These are phyloP conservation scores for Mixornis gularis DNA, from an alignment of 2,113 vertebrate species.

Conservation along the genomic window DNA sequence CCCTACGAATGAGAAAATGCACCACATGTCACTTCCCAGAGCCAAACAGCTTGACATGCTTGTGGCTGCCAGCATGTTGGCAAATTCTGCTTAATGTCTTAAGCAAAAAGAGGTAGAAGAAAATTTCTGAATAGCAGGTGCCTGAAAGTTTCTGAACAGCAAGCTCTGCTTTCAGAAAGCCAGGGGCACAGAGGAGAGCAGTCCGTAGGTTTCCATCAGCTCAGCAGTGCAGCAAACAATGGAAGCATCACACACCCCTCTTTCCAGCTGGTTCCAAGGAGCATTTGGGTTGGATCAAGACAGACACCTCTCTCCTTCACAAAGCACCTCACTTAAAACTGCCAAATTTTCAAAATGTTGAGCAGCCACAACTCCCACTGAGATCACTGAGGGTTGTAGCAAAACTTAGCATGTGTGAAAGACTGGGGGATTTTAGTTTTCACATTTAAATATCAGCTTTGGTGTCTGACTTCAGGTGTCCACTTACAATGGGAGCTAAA, in stretches of 20 bases:
- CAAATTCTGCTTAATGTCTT: neutral
- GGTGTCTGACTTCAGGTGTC: neutral
- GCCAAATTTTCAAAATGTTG: neutral
- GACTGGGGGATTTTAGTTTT: neutral
- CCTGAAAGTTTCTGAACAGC: neutral
- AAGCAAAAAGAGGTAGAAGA: neutral
- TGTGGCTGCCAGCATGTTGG: neutral
- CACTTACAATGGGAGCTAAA: neutral
- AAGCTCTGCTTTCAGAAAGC: neutral
- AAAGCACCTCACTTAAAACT: neutral
- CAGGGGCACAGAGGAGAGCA: neutral
- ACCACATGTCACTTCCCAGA: neutral
- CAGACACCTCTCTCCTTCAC: neutral
- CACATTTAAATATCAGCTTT: neutral
- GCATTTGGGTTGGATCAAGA: neutral
- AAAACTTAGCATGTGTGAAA: neutral
- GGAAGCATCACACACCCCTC: neutral
- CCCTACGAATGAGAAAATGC: accelerated
- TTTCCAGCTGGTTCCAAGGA: neutral
- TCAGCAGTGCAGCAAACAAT: neutral
- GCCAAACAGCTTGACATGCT: neutral
- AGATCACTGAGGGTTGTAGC: neutral
- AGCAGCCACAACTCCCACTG: neutral
- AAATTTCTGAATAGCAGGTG: neutral
- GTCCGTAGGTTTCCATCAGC: neutral